Conservation (phyloP, 2,888 invertebrate species). For the Cantharis lateralis region DNA sequence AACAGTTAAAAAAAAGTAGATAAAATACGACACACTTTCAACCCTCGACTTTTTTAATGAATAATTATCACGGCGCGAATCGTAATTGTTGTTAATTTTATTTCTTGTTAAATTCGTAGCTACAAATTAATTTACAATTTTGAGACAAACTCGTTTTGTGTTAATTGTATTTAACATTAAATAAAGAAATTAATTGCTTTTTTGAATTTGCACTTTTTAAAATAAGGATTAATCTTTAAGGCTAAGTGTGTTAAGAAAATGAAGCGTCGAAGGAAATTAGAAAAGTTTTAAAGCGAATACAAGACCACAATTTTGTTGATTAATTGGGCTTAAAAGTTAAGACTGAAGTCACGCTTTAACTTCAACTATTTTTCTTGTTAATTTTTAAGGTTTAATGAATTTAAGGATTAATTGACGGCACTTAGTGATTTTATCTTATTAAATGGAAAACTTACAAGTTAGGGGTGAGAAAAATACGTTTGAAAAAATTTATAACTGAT, state of each 20-base stretch:
- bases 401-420: not conserved
- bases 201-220: constrained; percentile 5
- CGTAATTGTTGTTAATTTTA: not conserved
- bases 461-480: not conserved
- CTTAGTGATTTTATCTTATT: not conserved
- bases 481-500: not conserved
- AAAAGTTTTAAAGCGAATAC: constrained; percentile 8
- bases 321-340: not conserved
- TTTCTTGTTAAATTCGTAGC: not conserved
- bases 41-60: not conserved
- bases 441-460: not conserved
- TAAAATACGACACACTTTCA: not conserved
- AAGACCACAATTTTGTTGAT: not conserved
- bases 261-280: constrained; percentile 1
- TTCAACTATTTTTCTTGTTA: not conserved
- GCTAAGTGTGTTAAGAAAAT: not conserved
- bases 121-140: not conserved
- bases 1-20: not conserved
- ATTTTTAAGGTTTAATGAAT: not conserved
- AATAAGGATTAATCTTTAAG: constrained; percentile 1
- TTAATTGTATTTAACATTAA: not conserved
- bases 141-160: not conserved
- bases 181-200: constrained; percentile 2
- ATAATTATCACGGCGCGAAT: not conserved
- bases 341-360: not conserved